Evolutionary conservation across 2,113 vertebrate species (phyloP).

Genomic region (Muntiacus reevesi): DNA sequence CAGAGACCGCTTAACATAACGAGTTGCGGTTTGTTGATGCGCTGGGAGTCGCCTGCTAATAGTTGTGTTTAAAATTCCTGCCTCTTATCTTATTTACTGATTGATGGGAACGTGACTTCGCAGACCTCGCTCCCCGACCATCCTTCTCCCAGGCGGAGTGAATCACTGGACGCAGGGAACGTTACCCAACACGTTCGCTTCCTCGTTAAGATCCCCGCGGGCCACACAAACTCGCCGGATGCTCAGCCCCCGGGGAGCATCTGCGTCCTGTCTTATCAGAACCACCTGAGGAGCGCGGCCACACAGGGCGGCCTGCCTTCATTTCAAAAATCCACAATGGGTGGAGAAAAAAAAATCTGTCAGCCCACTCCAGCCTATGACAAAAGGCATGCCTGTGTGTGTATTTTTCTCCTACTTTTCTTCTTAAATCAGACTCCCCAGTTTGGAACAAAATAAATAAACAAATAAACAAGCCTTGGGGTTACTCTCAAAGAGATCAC

Average conservation of each 20-base stretch:
- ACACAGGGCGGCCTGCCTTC: slow-evolving; percentile 75
- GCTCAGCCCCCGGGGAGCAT: slow-evolving; percentile 27
- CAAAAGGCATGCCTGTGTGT: slow-evolving; percentile 63
- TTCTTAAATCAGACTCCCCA: slow-evolving; percentile 67
- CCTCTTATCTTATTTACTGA: slow-evolving; percentile 86
- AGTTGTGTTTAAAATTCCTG: slow-evolving; percentile 83
- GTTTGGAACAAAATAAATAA: slow-evolving; percentile 75
- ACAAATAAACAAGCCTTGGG: slow-evolving; percentile 71
- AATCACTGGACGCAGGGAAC: slow-evolving; percentile 68
- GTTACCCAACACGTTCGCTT: slow-evolving; percentile 57
- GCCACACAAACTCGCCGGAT: slow-evolving; percentile 40
- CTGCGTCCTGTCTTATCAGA: slow-evolving; percentile 75
- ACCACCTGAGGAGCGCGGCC: slow-evolving; percentile 72
- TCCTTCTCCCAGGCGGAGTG: slow-evolving; percentile 63
- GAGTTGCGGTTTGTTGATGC: slow-evolving; percentile 69
- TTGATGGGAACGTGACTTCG: slow-evolving; percentile 79
- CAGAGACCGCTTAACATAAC: slow-evolving; percentile 68
- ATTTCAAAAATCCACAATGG: slow-evolving; percentile 79
- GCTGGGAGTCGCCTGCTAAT: slow-evolving; percentile 80
- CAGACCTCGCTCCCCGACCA: slow-evolving; percentile 74
- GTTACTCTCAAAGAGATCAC: slow-evolving; percentile 74
- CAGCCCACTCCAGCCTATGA: slow-evolving; percentile 64
- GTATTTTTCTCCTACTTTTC: slow-evolving; percentile 73
- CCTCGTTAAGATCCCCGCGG: slow-evolving; percentile 58
- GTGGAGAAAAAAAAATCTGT: slow-evolving; percentile 35